Evolutionary conservation across 2,888 invertebrate species (phyloP).

Genomic region (Amiota minor): DNA sequence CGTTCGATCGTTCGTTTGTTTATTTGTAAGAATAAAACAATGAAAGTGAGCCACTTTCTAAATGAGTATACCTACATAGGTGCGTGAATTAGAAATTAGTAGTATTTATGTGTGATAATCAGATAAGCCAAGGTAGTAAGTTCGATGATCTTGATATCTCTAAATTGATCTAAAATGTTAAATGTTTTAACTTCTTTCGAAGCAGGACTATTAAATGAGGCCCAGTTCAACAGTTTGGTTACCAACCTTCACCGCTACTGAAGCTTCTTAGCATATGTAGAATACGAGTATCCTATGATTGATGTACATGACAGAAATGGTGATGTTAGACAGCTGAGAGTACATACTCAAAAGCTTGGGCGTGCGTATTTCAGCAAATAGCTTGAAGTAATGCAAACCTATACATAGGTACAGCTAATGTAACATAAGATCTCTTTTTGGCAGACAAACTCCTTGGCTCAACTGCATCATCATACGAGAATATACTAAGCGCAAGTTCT

Average conservation of each 20-base stretch:
- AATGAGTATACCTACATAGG: background rate
- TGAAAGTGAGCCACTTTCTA: constrained; percentile 20
- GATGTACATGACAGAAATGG: background rate
- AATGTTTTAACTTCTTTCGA: background rate
- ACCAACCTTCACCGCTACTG: background rate
- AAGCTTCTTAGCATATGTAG: background rate
- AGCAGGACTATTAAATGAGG: background rate
- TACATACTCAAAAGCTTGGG: constrained; percentile 13
- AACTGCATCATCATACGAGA: background rate
- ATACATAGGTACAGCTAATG: constrained; percentile 1
- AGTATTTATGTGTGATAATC: background rate
- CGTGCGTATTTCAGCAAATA: constrained; percentile 17
- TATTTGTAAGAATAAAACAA: background rate
- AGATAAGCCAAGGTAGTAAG: background rate
- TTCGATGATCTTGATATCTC: background rate
- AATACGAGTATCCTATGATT: background rate
- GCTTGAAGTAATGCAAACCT: constrained; percentile 13
- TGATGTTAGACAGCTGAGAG: background rate
- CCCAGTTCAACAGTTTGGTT: background rate
- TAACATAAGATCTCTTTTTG: background rate
- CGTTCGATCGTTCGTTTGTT: background rate
- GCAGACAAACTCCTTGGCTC: background rate
- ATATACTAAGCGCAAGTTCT: background rate
- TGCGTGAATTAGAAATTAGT: background rate
- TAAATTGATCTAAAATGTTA: background rate